Percentiles rank a stretch among this genome's conserved stretches.
phyloP scores from a whole-genome alignment of 2,888 invertebrate species.

The Incurvaria masculella region DNA sequence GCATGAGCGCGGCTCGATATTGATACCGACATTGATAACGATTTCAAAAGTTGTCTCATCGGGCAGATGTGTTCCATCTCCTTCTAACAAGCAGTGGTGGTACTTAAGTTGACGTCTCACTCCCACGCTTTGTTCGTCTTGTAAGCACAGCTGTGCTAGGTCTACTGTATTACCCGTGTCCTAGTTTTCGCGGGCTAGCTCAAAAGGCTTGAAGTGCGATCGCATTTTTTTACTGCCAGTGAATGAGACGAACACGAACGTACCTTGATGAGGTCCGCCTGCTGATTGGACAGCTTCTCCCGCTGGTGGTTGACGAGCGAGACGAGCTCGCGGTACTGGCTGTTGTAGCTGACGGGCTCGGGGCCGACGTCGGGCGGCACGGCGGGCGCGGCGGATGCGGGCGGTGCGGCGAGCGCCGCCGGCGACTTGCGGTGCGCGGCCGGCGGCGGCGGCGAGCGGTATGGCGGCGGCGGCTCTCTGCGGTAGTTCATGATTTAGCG shows the following conservation, averaged over 20 bases:
- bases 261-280: conserved; percentile 88
- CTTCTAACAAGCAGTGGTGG: too few relatives aligned
- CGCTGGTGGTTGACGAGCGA: conserved; percentile 88
- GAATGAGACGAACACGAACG: conserved; percentile 7
- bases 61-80: too few relatives aligned
- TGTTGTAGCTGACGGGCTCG: conserved; percentile 68
- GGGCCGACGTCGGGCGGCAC: conserved; percentile 37
- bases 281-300: conserved; percentile 85
- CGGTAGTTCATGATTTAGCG: conserved; percentile 13
- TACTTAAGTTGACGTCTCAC: too few relatives aligned
- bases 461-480: conserved; percentile 52
- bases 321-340: conserved; percentile 78
- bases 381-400: conserved; percentile 45
- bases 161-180: too few relatives aligned
- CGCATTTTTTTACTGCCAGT: not conserved
- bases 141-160: too few relatives aligned
- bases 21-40: too few relatives aligned
- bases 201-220: conserved; percentile 4
- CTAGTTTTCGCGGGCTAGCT: too few relatives aligned
- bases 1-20: too few relatives aligned
- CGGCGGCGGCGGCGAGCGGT: conserved; percentile 38
- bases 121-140: too few relatives aligned
- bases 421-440: conserved; percentile 42
- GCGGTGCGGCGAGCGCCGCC: conserved; percentile 26
- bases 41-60: too few relatives aligned